Base-by-base conservation (phyloP, 2,113 vertebrate species). In the Fulmarus glacialis region DNA sequence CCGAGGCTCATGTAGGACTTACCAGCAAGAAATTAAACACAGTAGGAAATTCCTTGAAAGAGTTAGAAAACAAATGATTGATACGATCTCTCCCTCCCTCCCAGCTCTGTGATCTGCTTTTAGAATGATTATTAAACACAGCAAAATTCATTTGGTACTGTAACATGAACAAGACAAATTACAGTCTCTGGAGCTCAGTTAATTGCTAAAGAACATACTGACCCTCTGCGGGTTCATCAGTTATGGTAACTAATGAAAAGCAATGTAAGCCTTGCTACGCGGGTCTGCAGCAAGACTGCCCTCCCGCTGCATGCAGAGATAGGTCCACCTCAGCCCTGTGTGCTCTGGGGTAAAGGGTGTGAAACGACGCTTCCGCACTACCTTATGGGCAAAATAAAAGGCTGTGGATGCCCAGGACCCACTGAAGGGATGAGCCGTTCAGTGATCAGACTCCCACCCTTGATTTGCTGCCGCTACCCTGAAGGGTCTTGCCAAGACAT, bases 1-100 rank as follows among this genome's bases (percentile, higher is more conserved):
- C 96, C 18, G 58, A 79, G 89, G 93, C 94, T 97, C 87, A 16
- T 92, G 91, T 60, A 91, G 87, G 93, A 87, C 94, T 96, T 60
- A 89, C 23, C 92, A 96, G 95, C 81, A 91, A 96, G 96, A 95
- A 97, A 97, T 96, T 89, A 94, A 97, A 82, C 94, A 85, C 95
- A 96, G 94, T 95, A 80, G 95, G 95, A 97, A 97, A 95, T 97
- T 96, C 94, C 94, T 96, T 96, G 96, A 96, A 96, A 96, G 96
- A 95, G 91, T 89, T 74, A 15, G 87, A 94, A 97, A 97, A 96
- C 93, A 97, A 97, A 92, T 94, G 96, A 91, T 96, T 97, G 97
- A 96, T 96, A 91, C 17, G 8, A 97, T 96, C 95, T 96, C 89
- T 50, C 80, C 87, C 95, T 93, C 90, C 90, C 94, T 89, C 94